Evolutionary conservation across 2,888 invertebrate genomes (phyloP).

Genomic region (Leucozona laternaria): DNA sequence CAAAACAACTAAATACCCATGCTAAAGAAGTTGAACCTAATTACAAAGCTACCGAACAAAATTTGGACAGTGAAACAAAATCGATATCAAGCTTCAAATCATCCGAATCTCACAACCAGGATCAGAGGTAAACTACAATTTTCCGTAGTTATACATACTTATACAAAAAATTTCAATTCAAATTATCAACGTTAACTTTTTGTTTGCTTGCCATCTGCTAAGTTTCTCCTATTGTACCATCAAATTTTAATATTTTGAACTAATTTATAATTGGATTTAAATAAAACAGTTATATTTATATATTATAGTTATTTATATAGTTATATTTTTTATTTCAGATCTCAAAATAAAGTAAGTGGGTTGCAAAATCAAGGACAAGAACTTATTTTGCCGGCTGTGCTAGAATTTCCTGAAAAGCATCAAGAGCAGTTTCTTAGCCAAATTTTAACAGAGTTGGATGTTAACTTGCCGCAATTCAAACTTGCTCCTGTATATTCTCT

Average conservation of each 20-base stretch:
- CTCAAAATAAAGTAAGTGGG: slow-evolving; percentile 80
- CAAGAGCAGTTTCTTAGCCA: slow-evolving; percentile 96
- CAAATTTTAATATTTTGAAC: neutral
- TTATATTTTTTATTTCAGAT: slow-evolving; percentile 78
- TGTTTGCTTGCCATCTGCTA: slow-evolving; percentile 51
- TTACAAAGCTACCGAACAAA: slow-evolving; percentile 96
- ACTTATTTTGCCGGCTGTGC: slow-evolving; percentile 95
- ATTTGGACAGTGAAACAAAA: slow-evolving; percentile 96
- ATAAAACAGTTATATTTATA: too few species aligned
- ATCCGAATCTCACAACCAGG: slow-evolving; percentile 90
- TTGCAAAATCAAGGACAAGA: slow-evolving; percentile 88
- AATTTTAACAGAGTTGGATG: slow-evolving; percentile 94
- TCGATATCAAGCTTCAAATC: slow-evolving; percentile 93
- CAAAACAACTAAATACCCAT: slow-evolving; percentile 41
- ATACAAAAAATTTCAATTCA: slow-evolving; percentile 23
- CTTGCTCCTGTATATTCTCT: slow-evolving; percentile 98
- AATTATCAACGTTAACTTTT: slow-evolving; percentile 18
- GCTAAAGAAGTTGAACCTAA: slow-evolving; percentile 89
- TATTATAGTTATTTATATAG: too few species aligned
- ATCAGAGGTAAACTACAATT: slow-evolving; percentile 85
- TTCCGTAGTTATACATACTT: neutral
- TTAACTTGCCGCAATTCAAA: slow-evolving; percentile 95
- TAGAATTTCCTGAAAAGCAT: slow-evolving; percentile 97
- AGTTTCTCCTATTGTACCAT: slow-evolving; percentile 16
- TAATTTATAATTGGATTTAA: neutral